Evolutionary conservation across 2,888 invertebrate species (phyloP).

Genomic region (Noctua fimbriata): DNA sequence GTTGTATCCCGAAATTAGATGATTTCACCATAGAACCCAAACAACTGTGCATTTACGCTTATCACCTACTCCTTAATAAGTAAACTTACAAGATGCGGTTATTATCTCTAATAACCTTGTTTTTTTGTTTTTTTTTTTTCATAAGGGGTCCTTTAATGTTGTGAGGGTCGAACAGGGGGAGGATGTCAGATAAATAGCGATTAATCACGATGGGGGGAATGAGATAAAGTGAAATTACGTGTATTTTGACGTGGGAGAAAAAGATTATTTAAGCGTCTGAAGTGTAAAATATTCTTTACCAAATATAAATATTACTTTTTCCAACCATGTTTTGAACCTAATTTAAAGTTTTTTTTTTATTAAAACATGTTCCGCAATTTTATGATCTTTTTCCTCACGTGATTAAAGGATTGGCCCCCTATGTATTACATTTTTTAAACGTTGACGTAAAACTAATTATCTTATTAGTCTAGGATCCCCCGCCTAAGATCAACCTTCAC

Average conservation of each 20-base stretch:
- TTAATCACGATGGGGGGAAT: neutral
- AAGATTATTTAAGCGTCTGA: neutral
- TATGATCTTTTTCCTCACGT: neutral
- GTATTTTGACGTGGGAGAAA: neutral
- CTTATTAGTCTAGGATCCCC: neutral
- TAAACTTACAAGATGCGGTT: slow-evolving; percentile 9
- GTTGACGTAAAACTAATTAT: neutral
- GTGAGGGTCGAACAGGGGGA: neutral
- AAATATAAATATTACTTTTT: neutral
- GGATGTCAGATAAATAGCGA: neutral
- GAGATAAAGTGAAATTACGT: neutral
- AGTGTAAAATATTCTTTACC: neutral
- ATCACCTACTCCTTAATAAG: neutral
- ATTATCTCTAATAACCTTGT: neutral
- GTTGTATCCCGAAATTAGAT: neutral
- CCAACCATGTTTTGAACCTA: neutral
- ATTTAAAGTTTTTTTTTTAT: neutral
- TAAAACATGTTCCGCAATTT: neutral
- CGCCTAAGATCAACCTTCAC: neutral
- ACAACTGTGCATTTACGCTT: neutral
- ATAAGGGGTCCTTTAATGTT: neutral
- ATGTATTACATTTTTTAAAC: neutral
- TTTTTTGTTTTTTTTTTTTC: neutral
- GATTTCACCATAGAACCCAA: neutral
- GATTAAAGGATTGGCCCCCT: neutral